Evolutionary conservation across 2,113 vertebrate genomes (phyloP), one percentile per base, ranked within the genome.

Genomic region (Nibea albiflora): DNA sequence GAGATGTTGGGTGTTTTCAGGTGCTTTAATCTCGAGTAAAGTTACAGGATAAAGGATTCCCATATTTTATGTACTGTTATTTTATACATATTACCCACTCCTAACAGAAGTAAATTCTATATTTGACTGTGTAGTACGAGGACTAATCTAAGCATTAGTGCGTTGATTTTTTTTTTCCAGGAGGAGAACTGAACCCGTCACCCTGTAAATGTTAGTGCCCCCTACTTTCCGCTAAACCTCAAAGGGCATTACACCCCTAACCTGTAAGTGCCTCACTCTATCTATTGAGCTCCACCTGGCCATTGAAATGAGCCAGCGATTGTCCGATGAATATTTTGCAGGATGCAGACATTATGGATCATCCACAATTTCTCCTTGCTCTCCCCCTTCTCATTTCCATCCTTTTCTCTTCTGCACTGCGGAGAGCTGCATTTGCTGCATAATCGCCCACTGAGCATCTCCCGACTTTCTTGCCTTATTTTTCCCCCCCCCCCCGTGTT

Each of bases 361-460:
- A 81, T 78, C 44, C 69, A 83, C 72, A 62, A 57, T 80, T 83
- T 75, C 56, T 83, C 31, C 73, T 71, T 39, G 39, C 80, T 77
- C 84, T 52, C 76, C 49, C 50, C 64, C 63, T 57, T 84, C 87
- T 86, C 60, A 81, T 85, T 80, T 86, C 83, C 82, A 68, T 83
- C 77, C 85, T 73, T 76, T 84, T 85, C 83, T 79, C 76, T 85
- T 73, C 85, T 90, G 93, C 90, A 92, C 75, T 94, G 90, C 89
- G 20, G 87, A 90, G 83, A 85, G 85, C 94, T 89, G 87, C 84
- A 88, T 93, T 92, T 95, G 94, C 95, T 96, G 94, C 93, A 94
- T 96, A 95, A 95, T 96, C 93, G 93, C 93, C 93, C 94, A 81
- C 84, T 78, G 86, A 90, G 81, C 67, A 94, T 94, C 94, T 90